These are phyloP conservation scores for pig (Sus scrofa) DNA, from an alignment of 2,113 vertebrate genomes.

Conservation along the genomic window DNA sequence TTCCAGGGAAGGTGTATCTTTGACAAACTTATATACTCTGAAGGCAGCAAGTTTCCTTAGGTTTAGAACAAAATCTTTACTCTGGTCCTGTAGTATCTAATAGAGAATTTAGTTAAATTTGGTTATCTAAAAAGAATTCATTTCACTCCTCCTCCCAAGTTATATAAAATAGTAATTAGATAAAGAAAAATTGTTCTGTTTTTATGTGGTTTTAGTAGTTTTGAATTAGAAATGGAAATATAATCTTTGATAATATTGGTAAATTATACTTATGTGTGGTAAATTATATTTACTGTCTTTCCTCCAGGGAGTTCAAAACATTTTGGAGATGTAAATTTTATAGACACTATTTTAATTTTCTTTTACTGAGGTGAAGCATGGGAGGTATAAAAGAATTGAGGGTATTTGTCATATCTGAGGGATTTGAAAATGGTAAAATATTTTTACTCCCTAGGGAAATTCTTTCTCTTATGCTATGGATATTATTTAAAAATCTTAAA, in stretches of 20 bases:
- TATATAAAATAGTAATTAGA: background rate
- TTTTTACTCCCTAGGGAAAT: background rate
- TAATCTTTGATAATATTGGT: background rate
- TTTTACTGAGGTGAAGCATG: background rate
- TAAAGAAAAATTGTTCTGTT: background rate
- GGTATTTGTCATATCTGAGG: background rate
- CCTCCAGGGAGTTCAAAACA: background rate
- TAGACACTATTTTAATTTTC: background rate
- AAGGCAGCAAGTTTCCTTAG: background rate
- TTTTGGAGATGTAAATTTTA: background rate
- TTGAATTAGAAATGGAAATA: background rate
- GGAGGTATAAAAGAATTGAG: background rate
- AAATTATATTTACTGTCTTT: background rate
- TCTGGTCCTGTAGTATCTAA: background rate
- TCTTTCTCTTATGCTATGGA: background rate
- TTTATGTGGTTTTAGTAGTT: background rate
- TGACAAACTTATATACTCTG: background rate
- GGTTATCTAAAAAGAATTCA: background rate
- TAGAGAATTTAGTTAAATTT: background rate
- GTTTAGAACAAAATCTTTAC: background rate
- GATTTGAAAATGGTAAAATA: background rate
- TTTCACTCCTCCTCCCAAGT: background rate
- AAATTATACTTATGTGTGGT: background rate
- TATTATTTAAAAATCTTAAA: background rate
- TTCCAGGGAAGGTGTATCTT: background rate